Base-by-base conservation (phyloP, 2,888 invertebrate species). In the Hydroisotoma schaefferi region DNA sequence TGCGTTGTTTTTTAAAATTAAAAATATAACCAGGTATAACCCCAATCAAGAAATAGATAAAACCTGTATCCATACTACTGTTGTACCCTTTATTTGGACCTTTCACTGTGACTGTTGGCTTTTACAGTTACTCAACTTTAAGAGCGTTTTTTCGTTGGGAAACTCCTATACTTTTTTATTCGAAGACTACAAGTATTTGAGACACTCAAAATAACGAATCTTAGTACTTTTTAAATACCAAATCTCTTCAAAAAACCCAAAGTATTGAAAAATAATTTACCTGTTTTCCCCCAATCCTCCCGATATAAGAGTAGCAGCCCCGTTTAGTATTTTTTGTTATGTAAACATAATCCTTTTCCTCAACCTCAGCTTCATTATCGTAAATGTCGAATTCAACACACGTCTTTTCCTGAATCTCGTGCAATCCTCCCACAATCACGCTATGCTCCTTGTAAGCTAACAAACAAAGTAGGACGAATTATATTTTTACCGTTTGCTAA, bases 281-380 rank as follows among this genome's bases (percentile, higher is more conserved):
- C 62, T 69, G 69, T 52, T 61, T 60, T 54, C 69, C 69, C 22
- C 69, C 69, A 48, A 69, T 63, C 5, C 69, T 37, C 6, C 69
- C 69, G n/a, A 69, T 64, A 38, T 69, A 65, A 23, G 61, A 61
- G 65, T 67, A 69, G 52, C 69, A 69, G 15, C 69, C 69, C 54
- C 63, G 37, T 23, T 61, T 64, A 22, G 63, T 67, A 18, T 46
- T 55, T 29, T 61, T 63, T 12, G 67, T 69, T 20, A 69, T 67
- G 60, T 61, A 67, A 4, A 52, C 51, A 33, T 22, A 52, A 20
- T 52, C 51, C 25, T 52, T 52, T 5, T 52, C 51, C 51, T 52
- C 51, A 20, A 63, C 48, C n/a, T 54, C 57, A 5, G 25, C 26
- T 20, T 54, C 55, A 29, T 53, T 52, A 40, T 69, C 64, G 40